Evolutionary conservation across 2,113 vertebrate species (phyloP).

Genomic region (Orthonyx spaldingii): DNA sequence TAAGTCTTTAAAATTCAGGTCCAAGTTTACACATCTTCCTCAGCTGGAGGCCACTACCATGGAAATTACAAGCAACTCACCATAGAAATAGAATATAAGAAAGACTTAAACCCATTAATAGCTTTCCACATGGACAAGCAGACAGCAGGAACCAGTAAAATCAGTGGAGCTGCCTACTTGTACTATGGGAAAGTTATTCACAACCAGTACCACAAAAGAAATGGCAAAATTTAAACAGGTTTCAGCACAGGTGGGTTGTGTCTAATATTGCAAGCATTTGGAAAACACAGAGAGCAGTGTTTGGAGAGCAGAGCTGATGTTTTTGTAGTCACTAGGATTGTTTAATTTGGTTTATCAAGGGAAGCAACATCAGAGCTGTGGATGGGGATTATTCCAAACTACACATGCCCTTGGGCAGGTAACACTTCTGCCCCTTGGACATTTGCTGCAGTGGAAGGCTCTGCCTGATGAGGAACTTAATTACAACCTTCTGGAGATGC

Average conservation of each 20-base stretch:
- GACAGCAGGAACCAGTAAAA: background rate
- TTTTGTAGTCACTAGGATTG: background rate
- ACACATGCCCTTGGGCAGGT: background rate
- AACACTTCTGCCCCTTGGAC: background rate
- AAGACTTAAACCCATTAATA: background rate
- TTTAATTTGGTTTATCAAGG: background rate
- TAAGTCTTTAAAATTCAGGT: background rate
- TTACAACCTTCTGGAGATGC: background rate
- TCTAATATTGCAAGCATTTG: background rate
- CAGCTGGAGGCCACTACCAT: background rate
- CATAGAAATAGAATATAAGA: background rate
- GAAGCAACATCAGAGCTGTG: background rate
- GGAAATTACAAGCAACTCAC: background rate
- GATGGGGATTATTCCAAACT: background rate
- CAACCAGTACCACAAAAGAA: background rate
- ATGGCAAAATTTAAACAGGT: background rate
- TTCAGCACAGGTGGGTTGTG: background rate
- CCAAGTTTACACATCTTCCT: background rate
- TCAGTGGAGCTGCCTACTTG: background rate
- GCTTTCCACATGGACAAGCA: background rate
- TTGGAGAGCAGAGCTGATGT: background rate
- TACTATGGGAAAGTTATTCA: background rate
- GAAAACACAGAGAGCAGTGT: background rate
- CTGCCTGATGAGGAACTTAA: background rate
- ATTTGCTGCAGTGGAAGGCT: background rate